Percentiles rank a stretch among this genome's conserved stretches.
Evolutionary conservation across 2,888 invertebrate species (phyloP).

Genomic region (Meandrusa payeni): DNA sequence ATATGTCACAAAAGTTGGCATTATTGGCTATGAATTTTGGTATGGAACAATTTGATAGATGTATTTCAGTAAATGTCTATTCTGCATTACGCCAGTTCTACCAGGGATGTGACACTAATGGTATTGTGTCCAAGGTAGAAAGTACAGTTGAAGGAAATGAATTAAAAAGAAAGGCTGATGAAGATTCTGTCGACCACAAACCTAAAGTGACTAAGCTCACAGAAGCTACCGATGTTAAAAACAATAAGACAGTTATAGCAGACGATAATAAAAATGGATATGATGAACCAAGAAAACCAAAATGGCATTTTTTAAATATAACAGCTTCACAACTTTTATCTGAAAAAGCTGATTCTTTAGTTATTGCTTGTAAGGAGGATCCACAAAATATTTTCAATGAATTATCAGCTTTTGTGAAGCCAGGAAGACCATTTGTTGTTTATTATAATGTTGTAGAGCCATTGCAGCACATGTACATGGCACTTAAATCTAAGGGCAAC

Average conservation of each 20-base stretch:
- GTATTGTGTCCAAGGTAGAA: slow-evolving; percentile 37
- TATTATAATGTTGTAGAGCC: slow-evolving; percentile 91
- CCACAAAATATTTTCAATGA: slow-evolving; percentile 89
- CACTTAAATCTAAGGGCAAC: slow-evolving; percentile 86
- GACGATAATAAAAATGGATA: slow-evolving; percentile 25
- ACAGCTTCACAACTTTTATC: slow-evolving; percentile 82
- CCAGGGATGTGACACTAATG: slow-evolving; percentile 75
- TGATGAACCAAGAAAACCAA: slow-evolving; percentile 73
- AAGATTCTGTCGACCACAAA: slow-evolving; percentile 35
- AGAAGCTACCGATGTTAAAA: slow-evolving; percentile 26
- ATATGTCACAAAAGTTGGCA: slow-evolving; percentile 89
- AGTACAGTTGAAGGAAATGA: slow-evolving; percentile 37
- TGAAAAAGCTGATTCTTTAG: slow-evolving; percentile 86
- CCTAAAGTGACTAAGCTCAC: slow-evolving; percentile 51
- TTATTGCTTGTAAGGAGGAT: slow-evolving; percentile 92
- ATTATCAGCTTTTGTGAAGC: slow-evolving; percentile 87
- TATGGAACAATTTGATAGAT: slow-evolving; percentile 84
- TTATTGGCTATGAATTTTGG: slow-evolving; percentile 90
- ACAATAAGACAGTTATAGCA: slow-evolving; percentile 24
- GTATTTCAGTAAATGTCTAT: slow-evolving; percentile 88
- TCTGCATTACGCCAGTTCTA: slow-evolving; percentile 86
- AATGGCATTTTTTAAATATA: slow-evolving; percentile 86
- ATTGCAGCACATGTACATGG: slow-evolving; percentile 89
- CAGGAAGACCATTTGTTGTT: slow-evolving; percentile 92
- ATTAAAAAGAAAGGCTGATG: slow-evolving; percentile 50